A percentile compares a stretch with the other conserved stretches of the same genome.
Conservation (phyloP, 2,797 vertebrate genomes). For the Cuniculus paca region DNA sequence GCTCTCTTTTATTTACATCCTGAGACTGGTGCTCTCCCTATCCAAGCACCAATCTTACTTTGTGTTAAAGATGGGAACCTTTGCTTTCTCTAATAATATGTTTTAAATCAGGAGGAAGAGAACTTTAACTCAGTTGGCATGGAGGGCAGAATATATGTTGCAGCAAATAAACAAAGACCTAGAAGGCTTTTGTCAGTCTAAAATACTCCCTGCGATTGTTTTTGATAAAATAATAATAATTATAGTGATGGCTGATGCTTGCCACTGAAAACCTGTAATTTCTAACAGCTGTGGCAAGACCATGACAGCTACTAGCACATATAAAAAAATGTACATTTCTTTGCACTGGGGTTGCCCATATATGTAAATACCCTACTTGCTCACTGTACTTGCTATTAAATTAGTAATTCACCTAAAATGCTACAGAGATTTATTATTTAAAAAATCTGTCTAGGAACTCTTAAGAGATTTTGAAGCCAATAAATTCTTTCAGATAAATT, state of each 20-base stretch:
- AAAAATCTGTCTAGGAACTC: neutral
- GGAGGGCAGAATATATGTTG: constrained; percentile 72
- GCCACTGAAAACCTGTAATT: constrained; percentile 85
- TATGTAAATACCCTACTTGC: constrained; percentile 62
- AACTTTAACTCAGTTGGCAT: constrained; percentile 80
- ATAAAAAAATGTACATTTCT: constrained; percentile 73
- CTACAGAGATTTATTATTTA: constrained; percentile 22
- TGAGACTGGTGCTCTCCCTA: constrained; percentile 27
- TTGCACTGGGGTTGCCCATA: constrained; percentile 54
- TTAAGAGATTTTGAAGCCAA: constrained; percentile 34
- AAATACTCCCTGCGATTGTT: constrained; percentile 83
- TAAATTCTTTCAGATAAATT: constrained; percentile 58
- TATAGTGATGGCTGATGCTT: constrained; percentile 77
- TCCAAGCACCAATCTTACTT: constrained; percentile 32
- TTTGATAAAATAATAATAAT: constrained; percentile 88
- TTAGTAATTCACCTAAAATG: accelerated
- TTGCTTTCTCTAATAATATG: constrained; percentile 72
- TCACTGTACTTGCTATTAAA: constrained; percentile 44
- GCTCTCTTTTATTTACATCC: constrained; percentile 67
- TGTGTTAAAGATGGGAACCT: constrained; percentile 74
- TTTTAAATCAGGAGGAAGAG: constrained; percentile 80
- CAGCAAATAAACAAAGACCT: constrained; percentile 85
- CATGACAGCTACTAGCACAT: constrained; percentile 66
- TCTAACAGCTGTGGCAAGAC: constrained; percentile 82
- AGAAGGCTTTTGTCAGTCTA: constrained; percentile 83